Percentiles rank a stretch among this genome's conserved stretches.
Evolutionary conservation across 2,797 vertebrate species (phyloP).

Genomic region (Crenuchus spilurus): DNA sequence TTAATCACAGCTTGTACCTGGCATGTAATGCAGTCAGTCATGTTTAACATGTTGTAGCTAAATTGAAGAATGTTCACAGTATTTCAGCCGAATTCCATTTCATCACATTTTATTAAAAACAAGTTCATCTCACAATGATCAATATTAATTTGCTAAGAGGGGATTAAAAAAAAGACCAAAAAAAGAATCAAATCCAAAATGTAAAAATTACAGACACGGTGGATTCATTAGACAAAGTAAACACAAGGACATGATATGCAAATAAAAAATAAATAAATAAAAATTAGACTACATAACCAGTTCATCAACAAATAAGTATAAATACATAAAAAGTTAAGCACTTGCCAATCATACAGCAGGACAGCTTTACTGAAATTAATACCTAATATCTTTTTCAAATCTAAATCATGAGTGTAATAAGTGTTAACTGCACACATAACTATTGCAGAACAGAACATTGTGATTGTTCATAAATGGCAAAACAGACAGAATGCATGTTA

Average conservation of each 20-base stretch:
- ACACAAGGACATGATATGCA: not conserved
- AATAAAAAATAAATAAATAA: not conserved
- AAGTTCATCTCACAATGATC: constrained; percentile 42
- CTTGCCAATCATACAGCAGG: too few species aligned
- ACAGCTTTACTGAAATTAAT: too few species aligned
- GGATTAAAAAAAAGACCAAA: constrained; percentile 8
- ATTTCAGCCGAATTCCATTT: too few species aligned
- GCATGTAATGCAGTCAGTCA: too few species aligned
- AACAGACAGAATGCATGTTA: not conserved
- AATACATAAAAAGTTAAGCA: too few species aligned
- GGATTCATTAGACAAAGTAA: not conserved
- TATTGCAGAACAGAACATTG: not conserved
- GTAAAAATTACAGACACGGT: constrained; percentile 3
- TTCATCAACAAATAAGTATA: not conserved
- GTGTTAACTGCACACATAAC: not conserved
- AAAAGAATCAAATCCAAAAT: not conserved
- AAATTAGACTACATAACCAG: not conserved
- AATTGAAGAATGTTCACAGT: too few species aligned
- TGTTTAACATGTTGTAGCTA: too few species aligned
- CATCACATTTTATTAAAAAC: constrained; percentile 54
- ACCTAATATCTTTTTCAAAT: constrained; percentile 14
- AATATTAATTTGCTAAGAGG: constrained; percentile 14
- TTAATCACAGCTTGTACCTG: too few species aligned
- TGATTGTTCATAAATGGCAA: not conserved
- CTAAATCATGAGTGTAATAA: constrained; percentile 29